Evolutionary conservation across 2,888 invertebrate genomes (phyloP).

Genomic region (Eledona agricola): DNA sequence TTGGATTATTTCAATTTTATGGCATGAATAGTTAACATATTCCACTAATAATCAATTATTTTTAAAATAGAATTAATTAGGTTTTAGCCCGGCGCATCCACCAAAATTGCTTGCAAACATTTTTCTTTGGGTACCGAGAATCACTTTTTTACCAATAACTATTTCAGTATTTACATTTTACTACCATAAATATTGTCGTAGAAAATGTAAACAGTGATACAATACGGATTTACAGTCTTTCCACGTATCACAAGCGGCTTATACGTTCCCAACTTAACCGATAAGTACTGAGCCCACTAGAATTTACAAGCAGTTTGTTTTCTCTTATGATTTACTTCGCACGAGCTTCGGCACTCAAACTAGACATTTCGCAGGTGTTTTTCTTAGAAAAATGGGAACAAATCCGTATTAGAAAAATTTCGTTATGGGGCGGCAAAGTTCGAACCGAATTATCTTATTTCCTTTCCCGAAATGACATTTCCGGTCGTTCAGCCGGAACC

Average conservation of each 20-base stretch:
- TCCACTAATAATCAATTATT: too few relatives aligned
- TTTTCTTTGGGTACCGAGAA: too few relatives aligned
- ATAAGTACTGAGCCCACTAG: slow-evolving; percentile 44
- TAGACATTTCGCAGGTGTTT: slow-evolving; percentile 13
- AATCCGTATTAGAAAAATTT: slow-evolving; percentile 31
- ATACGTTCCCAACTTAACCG: slow-evolving; percentile 41
- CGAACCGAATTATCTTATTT: slow-evolving; percentile 57
- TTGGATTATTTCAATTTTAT: too few relatives aligned
- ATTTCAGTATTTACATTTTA: slow-evolving; percentile 5
- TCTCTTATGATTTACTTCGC: slow-evolving; percentile 42
- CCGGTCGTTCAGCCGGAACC: slow-evolving; percentile 57
- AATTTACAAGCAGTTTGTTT: slow-evolving; percentile 45
- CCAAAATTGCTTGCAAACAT: too few relatives aligned
- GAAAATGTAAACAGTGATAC: too few relatives aligned
- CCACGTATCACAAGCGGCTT: slow-evolving; percentile 37
- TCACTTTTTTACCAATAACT: too few relatives aligned
- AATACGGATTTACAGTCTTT: slow-evolving; percentile 6
- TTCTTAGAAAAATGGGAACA: slow-evolving; percentile 14
- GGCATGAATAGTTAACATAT: too few relatives aligned
- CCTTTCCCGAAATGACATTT: slow-evolving; percentile 58
- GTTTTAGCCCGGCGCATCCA: too few relatives aligned
- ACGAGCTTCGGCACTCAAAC: slow-evolving; percentile 32
- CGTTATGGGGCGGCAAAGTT: slow-evolving; percentile 42
- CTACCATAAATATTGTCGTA: slow-evolving; percentile 9
- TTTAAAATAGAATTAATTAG: too few relatives aligned